These are phyloP conservation scores for Formica selysi DNA, from an alignment of 1,140 invertebrate species.

Conservation along the genomic window DNA sequence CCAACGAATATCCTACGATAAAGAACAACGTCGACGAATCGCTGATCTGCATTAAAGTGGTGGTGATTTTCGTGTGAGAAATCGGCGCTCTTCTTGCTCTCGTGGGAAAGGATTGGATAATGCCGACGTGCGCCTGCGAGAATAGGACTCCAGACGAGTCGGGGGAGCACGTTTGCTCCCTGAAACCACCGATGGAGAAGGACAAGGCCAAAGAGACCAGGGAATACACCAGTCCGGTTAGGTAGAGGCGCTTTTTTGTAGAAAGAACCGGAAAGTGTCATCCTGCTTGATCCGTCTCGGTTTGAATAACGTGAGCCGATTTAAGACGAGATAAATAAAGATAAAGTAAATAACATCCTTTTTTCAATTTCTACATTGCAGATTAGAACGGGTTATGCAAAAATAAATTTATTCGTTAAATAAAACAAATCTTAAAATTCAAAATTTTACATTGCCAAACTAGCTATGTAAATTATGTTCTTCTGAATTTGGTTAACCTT, in stretches of 20 bases:
- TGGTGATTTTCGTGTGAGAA: conserved; percentile 6
- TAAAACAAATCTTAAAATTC: neutral
- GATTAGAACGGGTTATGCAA: neutral
- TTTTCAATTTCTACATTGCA: neutral
- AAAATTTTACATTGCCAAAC: neutral
- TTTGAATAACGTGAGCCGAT: neutral
- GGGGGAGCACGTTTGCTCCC: conserved; percentile 70
- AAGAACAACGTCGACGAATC: too few relatives aligned
- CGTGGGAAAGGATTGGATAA: neutral
- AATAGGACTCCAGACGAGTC: conserved; percentile 44
- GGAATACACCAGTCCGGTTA: conserved; percentile 53
- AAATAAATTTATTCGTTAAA: neutral
- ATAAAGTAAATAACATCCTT: neutral
- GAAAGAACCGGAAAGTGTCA: neutral
- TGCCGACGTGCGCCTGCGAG: conserved; percentile 70
- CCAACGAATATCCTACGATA: neutral
- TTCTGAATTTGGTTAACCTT: neutral
- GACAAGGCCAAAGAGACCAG: conserved; percentile 13
- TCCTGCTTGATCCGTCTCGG: neutral
- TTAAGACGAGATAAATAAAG: neutral
- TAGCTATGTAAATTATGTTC: neutral
- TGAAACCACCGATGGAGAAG: conserved; percentile 58
- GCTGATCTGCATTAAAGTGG: too few relatives aligned
- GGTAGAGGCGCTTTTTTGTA: conserved; percentile 40
- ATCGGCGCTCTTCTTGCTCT: neutral